phyloP scores from a whole-genome alignment of 2,888 invertebrate species.

The Tribolium freemani region DNA sequence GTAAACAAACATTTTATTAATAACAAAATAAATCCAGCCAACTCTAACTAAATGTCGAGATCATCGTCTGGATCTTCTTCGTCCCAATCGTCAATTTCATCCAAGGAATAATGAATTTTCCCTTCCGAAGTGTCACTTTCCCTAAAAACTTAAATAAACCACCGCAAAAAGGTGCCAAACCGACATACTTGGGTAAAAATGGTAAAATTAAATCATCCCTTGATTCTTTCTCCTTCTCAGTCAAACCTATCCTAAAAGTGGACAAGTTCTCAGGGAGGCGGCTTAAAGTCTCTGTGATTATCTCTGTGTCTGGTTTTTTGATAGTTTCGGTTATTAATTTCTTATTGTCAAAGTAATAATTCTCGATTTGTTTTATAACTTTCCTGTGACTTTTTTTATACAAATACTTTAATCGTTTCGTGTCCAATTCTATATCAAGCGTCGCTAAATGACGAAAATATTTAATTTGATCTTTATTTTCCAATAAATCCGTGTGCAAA shows the following conservation, averaged over 20 bases:
- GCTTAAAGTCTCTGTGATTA: constrained; percentile 46
- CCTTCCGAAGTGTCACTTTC: constrained; percentile 65
- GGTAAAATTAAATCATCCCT: constrained; percentile 72
- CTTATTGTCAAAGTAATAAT: constrained; percentile 61
- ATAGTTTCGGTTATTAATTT: constrained; percentile 61
- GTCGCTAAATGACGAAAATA: constrained; percentile 69
- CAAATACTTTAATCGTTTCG: constrained; percentile 61
- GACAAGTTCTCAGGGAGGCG: constrained; percentile 68
- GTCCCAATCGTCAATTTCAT: constrained; percentile 86
- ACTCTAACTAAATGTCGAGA: constrained; percentile 74
- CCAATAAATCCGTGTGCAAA: constrained; percentile 70
- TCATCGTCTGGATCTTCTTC: constrained; percentile 92
- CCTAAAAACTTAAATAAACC: constrained; percentile 20
- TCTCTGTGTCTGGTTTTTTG: constrained; percentile 62
- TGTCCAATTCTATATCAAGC: constrained; percentile 63
- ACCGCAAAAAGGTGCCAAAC: background rate
- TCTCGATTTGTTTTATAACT: constrained; percentile 67
- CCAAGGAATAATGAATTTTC: constrained; percentile 82
- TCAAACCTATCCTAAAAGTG: constrained; percentile 77
- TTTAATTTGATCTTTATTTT: constrained; percentile 65
- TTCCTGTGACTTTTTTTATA: constrained; percentile 71
- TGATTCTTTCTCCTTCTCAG: constrained; percentile 74
- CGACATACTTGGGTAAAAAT: constrained; percentile 69
- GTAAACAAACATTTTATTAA: too few relatives aligned
- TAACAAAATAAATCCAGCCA: too few relatives aligned